A percentile compares a stretch with the other conserved stretches of the same genome.
phyloP scores from a whole-genome alignment of 2,113 vertebrate species.

The Emydura subglobosa region DNA sequence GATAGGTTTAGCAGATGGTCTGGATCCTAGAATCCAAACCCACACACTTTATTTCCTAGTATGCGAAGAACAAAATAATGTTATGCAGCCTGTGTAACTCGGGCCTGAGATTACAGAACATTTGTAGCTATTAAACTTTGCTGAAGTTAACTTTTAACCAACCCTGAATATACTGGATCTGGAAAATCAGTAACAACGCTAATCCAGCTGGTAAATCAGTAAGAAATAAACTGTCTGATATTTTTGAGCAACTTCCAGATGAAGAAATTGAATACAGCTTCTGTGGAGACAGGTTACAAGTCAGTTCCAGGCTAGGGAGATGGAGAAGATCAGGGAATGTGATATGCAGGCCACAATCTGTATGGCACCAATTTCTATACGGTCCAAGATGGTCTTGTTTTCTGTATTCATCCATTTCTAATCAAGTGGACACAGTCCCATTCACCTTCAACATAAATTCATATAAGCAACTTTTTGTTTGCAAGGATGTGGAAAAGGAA shows the following conservation, averaged over 20 bases:
- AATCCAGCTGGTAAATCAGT: not conserved
- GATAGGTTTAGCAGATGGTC: slow-evolving; percentile 81
- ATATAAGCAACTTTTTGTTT: not conserved
- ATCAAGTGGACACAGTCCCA: not conserved
- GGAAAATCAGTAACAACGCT: slow-evolving; percentile 5
- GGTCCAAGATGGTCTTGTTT: not conserved
- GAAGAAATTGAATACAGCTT: not conserved
- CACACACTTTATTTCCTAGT: slow-evolving; percentile 75
- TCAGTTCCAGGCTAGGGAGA: not conserved
- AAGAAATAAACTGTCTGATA: not conserved
- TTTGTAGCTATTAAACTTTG: slow-evolving; percentile 65
- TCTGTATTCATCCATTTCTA: not conserved
- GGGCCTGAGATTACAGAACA: slow-evolving; percentile 19
- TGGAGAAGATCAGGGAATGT: fast-evolving
- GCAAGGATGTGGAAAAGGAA: not conserved
- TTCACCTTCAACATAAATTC: not conserved
- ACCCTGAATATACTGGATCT: slow-evolving; percentile 9
- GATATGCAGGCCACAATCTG: not conserved
- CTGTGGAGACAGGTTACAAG: not conserved
- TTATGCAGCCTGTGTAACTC: slow-evolving; percentile 52
- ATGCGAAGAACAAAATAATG: slow-evolving; percentile 69
- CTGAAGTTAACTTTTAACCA: slow-evolving; percentile 62
- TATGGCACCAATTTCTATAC: not conserved
- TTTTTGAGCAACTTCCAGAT: not conserved
- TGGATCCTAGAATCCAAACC: slow-evolving; percentile 77